Base-by-base conservation (phyloP, 2,888 invertebrate genomes). In the Eugnorisma glareosa region DNA sequence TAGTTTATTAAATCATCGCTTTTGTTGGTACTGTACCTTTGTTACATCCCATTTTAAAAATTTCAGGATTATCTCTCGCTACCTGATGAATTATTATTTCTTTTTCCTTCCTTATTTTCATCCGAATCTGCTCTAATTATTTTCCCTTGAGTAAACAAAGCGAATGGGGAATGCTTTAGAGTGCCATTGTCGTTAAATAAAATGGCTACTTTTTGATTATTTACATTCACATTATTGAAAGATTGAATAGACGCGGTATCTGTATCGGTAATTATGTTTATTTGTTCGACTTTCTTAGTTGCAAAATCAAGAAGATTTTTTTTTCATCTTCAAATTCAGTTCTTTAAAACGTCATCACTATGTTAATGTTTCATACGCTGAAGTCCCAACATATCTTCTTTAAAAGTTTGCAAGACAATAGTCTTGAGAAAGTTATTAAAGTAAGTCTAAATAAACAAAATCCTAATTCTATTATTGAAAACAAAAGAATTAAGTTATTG, bases 71-170 rank as follows among this genome's bases (percentile, higher is more conserved):
- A 95, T 95, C 92, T 92, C 90, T 90, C 89, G 89, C 92, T 94
- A 95, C 94, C 95, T 95, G 94, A 94, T 93, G 92, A 93, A 93
- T 94, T 94, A 94, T 94, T 93, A 92, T 94, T 94, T 88, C 85
- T 88, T 89, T 71, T 84, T 92, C 90, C 92, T 90, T 92, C 91
- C 92, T 89, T 89, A 82, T 89, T 91, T 90, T 89, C 91, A 87
- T 92, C 91, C 90, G 92, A 91, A 93, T 91, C 92, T 92, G 92
- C 91, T 93, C 94, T 95, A 95, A 95, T 95, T 96, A 95, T 95
- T 95, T 95, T 94, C 94, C 92, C 94, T 94, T 92, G 90, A 92
- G 89, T 92, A 93, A 94, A 95, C 95, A 95, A 95, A 94, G 94
- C 91, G 92, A 91, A 88, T 91, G 86, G 85, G 84, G 88, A 86